Base-by-base conservation (phyloP, 2,888 invertebrate genomes). In the Cosmopolites sordidus region DNA sequence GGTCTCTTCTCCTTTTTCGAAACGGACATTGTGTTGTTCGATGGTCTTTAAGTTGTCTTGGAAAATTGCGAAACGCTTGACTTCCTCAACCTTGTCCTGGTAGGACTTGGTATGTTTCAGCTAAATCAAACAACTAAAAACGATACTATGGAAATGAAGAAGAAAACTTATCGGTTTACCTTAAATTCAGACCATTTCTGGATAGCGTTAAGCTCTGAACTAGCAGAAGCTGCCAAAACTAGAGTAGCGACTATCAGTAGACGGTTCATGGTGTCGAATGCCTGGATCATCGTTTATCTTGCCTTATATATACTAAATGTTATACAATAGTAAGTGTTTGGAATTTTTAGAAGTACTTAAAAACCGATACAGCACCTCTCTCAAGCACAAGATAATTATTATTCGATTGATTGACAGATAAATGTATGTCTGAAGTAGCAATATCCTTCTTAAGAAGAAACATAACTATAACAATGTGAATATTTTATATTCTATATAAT, bases 31-130 rank as follows among this genome's bases (percentile, higher is more conserved):
- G 16, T 58, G 58, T 9, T 41, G 5, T 27, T 48, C 45, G 8
- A 58, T 51, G 33, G 38, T 47, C 16, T 48, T 16, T 11, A 58
- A 40, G 39, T 58, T 58, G 6, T 39, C 43, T n/a, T 37, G 29
- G 48, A 57, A 57, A 17, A 50, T 50, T n/a, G 39, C 43, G 30
- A 50, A 51, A 12, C 44, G 27, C 29, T 30, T 33, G 4, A 11
- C 11, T 11, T 33, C 33, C n/a, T 33, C 33, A 5, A 33, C 33
- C 11, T 33, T 33, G 33, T 33, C 33, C 12, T 33, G 33, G 33
- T 33, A 33, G 12, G 12, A 12, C 33, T 33, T 33, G n/a, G 33
- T 33, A 12, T 33, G 33, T 12, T 33, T 33, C 2, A 12, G 11
- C 33, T 33, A 12, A 33, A 33, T 9, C 3, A 33, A n/a, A 33